Evolutionary conservation across 2,888 invertebrate species (phyloP), one percentile per base, ranked within the genome.

Genomic region (Mamestra brassicae): DNA sequence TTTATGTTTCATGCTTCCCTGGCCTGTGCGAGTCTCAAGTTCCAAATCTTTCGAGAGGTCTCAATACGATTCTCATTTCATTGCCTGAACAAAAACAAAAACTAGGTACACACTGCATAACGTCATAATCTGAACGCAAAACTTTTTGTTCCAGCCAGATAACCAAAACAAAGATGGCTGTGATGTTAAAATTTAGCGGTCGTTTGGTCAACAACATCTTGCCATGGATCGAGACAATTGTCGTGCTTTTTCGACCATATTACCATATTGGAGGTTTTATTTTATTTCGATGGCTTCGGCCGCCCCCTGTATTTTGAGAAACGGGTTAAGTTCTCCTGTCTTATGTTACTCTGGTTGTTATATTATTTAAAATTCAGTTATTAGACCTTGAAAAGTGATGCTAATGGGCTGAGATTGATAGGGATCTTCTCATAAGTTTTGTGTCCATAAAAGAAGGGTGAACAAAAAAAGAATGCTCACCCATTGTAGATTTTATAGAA

Each of bases 171-270:
- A 83, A 73, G 72, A 71, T 69, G 81, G 73, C 42, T 38, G 74
- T 66, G 71, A 81, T 80, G 85, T 91, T 92, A 85, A 88, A 86
- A 91, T 92, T 90, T 90, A 84, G 83, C 71, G 81, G 74, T 78
- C 80, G 87, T 85, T 70, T 80, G 81, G 75, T 80, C 74, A 77
- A 65, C 75, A 70, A 60, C 73, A 66, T 68, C 26, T 64, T 45
- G 54, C 58, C 55, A 34, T 64, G 60, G 74, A 71, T 81, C 76
- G 73, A n/a, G 45, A n/a, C 77, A 68, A 85, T 69, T 78, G 80
- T 85, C 70, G 76, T 62, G 66, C 55, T 62, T 76, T 85, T 78
- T 71, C n/a, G 75, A n/a, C 74, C 67, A 77, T 77, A 87, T 85
- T 81, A 74, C 76, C 79, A 72, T 81, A 87, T 80, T 78, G 15